A percentile compares a stretch with the other conserved stretches of the same genome.
Evolutionary conservation across 2,113 vertebrate species (phyloP).

Genomic region (Saguinus imperator): DNA sequence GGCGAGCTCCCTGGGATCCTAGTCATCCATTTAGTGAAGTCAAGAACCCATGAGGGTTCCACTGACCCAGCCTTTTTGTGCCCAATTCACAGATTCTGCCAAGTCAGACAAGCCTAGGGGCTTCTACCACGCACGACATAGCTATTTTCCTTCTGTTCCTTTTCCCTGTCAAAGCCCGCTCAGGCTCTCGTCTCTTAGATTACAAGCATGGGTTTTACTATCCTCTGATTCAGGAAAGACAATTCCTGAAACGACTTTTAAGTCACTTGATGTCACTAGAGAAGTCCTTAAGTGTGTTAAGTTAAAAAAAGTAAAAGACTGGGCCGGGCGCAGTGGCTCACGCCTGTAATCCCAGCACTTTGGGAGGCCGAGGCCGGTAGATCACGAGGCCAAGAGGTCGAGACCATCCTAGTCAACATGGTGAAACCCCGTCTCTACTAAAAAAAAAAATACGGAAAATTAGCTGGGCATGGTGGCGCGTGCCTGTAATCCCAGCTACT

Average conservation of each 20-base stretch:
- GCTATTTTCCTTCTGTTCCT: not conserved
- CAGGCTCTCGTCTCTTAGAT: not conserved
- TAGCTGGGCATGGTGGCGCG: too few species aligned
- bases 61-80: too few species aligned
- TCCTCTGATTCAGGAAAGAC: not conserved
- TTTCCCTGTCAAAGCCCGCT: not conserved
- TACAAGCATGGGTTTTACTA: not conserved
- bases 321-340: too few species aligned
- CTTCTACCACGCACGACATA: not conserved
- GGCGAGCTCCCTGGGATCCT: not conserved
- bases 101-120: not conserved
- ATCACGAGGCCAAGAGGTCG: too few species aligned
- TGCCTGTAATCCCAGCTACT: too few species aligned
- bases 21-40: not conserved
- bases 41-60: not conserved
- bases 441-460: too few species aligned
- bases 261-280: constrained; percentile 32
- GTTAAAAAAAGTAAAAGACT: not conserved
- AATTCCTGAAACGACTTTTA: not conserved
- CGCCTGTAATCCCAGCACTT: too few species aligned
- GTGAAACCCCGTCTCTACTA: too few species aligned
- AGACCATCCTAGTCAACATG: too few species aligned
- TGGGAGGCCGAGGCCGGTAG: too few species aligned
- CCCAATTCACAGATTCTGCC: not conserved
- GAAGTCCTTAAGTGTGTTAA: not conserved